A percentile compares a stretch with the other conserved stretches of the same genome.
These are phyloP conservation scores for Philypnodon macrostomus DNA, from an alignment of 2,797 vertebrate genomes.

Conservation along the genomic window DNA sequence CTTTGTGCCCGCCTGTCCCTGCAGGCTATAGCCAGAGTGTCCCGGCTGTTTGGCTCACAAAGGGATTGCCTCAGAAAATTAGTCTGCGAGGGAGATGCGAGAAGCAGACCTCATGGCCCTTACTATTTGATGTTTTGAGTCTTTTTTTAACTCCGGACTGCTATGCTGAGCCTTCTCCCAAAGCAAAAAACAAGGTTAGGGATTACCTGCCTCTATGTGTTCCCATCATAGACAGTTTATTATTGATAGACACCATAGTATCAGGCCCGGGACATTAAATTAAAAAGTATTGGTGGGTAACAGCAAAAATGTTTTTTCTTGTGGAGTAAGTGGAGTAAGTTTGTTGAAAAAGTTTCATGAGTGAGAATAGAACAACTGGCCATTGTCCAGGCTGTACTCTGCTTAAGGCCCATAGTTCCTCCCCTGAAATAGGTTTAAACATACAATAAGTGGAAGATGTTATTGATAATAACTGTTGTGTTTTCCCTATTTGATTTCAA, in stretches of 20 bases:
- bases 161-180: slow-evolving; percentile 23
- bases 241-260: slow-evolving; percentile 7
- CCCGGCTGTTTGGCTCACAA: slow-evolving; percentile 30
- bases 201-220: slow-evolving; percentile 30
- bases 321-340: too few species aligned
- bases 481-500: not conserved
- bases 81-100: slow-evolving; percentile 20
- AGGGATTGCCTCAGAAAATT: slow-evolving; percentile 39
- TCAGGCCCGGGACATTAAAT: not conserved
- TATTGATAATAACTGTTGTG: too few species aligned
- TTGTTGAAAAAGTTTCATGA: too few species aligned
- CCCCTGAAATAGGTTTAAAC: too few species aligned
- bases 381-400: too few species aligned
- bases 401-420: too few species aligned
- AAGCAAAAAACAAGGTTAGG: slow-evolving; percentile 8
- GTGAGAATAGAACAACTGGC: too few species aligned
- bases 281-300: not conserved
- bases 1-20: slow-evolving; percentile 37
- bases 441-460: too few species aligned
- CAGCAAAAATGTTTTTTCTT: not conserved
- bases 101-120: slow-evolving; percentile 29
- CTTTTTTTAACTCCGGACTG: slow-evolving; percentile 29
- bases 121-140: slow-evolving; percentile 54
- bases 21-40: slow-evolving; percentile 38
- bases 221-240: slow-evolving; percentile 6